Conservation (phyloP, 2,113 vertebrate genomes). For the Passer montanus region DNA sequence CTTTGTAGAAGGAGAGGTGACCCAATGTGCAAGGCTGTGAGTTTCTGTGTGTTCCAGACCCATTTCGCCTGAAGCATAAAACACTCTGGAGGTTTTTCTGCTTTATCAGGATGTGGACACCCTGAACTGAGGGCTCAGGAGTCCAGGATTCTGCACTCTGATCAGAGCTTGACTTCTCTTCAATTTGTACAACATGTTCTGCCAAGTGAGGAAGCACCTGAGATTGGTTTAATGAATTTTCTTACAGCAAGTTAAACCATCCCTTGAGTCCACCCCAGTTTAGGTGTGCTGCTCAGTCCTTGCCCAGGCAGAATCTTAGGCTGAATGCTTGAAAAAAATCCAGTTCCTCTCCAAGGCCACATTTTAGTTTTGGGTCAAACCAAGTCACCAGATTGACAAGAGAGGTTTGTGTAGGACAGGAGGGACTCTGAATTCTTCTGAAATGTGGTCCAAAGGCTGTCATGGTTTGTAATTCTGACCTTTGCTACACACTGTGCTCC, state of each 20-base stretch:
- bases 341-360: background rate
- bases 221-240: background rate
- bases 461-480: background rate
- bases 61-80: background rate
- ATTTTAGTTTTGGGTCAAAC: background rate
- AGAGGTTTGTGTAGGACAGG: background rate
- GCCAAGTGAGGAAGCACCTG: background rate
- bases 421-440: background rate
- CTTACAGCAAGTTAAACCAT: background rate
- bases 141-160: background rate
- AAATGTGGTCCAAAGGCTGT: background rate
- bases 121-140: background rate
- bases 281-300: background rate
- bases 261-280: background rate
- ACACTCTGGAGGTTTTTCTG: background rate
- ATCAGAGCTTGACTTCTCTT: background rate
- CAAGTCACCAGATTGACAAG: background rate
- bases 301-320: background rate
- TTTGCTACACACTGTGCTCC: background rate
- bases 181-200: rapidly evolving
- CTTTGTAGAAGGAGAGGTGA: background rate
- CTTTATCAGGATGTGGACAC: background rate
- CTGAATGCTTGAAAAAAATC: background rate
- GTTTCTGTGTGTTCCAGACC: background rate
- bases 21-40: background rate